Evolutionary conservation across 2,113 vertebrate species (phyloP).

Genomic region (Petroica traversi): DNA sequence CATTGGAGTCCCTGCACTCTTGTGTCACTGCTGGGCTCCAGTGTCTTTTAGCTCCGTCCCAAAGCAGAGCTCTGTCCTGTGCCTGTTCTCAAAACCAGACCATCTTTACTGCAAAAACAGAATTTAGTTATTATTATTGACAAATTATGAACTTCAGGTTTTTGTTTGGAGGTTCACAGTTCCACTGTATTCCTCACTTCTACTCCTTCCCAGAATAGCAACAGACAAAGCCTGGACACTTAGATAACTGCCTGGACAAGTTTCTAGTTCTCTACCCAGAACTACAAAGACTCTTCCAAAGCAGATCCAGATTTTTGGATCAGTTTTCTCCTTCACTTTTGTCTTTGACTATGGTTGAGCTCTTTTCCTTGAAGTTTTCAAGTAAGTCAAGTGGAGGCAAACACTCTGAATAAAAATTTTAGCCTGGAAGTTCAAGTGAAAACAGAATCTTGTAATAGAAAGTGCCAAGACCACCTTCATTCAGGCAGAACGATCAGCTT

Average conservation of each 20-base stretch:
- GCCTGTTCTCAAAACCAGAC: not conserved
- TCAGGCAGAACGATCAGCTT: not conserved
- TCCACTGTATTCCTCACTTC: fast-evolving
- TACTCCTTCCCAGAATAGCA: not conserved
- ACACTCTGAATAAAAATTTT: not conserved
- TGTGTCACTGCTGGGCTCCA: not conserved
- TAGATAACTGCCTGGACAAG: not conserved
- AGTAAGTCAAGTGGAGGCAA: not conserved
- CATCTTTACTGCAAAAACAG: not conserved
- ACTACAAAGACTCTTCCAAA: not conserved
- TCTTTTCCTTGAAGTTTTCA: not conserved
- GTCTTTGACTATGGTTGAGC: not conserved
- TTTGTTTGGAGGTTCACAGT: not conserved
- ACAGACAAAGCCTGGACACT: not conserved
- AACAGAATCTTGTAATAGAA: not conserved
- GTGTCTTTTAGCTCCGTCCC: not conserved
- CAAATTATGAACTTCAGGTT: not conserved
- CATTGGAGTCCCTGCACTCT: fast-evolving
- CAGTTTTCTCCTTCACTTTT: not conserved
- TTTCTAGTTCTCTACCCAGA: not conserved
- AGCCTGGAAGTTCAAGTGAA: not conserved
- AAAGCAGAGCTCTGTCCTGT: not conserved
- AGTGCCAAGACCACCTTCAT: not conserved
- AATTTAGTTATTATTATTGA: not conserved
- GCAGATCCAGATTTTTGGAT: not conserved